Conservation (phyloP, 2,888 invertebrate species). For the Scaptomyza cyrtandrae region DNA sequence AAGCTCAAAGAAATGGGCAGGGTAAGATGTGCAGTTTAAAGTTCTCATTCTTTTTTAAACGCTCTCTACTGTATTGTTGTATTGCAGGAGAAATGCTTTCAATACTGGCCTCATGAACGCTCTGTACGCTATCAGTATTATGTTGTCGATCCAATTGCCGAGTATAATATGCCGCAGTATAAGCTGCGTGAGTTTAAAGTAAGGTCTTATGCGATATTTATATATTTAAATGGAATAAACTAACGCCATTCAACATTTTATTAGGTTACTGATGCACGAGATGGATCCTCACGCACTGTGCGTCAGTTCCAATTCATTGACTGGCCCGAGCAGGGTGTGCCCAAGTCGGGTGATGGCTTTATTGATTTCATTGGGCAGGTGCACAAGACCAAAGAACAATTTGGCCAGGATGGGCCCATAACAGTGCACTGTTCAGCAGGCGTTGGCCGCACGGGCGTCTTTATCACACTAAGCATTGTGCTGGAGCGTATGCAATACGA, state of each 20-base stretch:
- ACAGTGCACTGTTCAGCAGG: slow-evolving; percentile 99
- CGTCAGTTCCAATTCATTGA: slow-evolving; percentile 98
- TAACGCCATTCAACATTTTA: no score
- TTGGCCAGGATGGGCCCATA: slow-evolving; percentile 99
- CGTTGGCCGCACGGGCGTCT: slow-evolving; percentile 99
- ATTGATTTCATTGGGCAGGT: slow-evolving; percentile 99
- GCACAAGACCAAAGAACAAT: slow-evolving; percentile 99
- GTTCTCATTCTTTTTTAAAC: not conserved
- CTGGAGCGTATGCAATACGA: slow-evolving; percentile 99
- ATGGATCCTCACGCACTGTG: slow-evolving; percentile 97
- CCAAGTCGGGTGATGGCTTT: slow-evolving; percentile 99
- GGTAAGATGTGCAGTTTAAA: slow-evolving; percentile 86
- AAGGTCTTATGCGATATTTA: slow-evolving; percentile 17
- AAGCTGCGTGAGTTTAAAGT: slow-evolving; percentile 99
- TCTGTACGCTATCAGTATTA: slow-evolving; percentile 98
- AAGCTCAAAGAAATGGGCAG: slow-evolving; percentile 99
- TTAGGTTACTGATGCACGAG: slow-evolving; percentile 97
- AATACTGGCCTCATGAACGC: slow-evolving; percentile 99
- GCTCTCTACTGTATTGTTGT: not conserved
- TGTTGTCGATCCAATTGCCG: slow-evolving; percentile 99
- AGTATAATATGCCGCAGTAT: slow-evolving; percentile 99
- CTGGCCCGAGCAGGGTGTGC: slow-evolving; percentile 98
- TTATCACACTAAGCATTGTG: slow-evolving; percentile 98
- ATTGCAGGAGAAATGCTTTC: slow-evolving; percentile 97
- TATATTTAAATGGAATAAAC: not conserved